Conservation (phyloP, 64 coral and sea anemone species). For the Hydrozoanthus tunicans region DNA sequence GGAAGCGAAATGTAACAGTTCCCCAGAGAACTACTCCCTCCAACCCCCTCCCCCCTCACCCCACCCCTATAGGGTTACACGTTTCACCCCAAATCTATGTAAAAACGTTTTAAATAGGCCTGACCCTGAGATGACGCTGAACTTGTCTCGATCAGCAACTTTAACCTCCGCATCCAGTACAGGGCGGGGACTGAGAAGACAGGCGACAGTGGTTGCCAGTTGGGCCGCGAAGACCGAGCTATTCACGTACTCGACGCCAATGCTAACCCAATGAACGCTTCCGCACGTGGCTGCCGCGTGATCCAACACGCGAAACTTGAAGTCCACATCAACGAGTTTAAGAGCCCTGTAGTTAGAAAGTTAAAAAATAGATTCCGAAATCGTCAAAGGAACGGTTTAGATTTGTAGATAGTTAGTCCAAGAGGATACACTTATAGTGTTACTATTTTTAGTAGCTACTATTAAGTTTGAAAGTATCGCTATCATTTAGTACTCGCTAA, state of each 20-base stretch:
- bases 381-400: background rate
- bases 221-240: constrained; percentile 68
- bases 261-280: constrained; percentile 64
- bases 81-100: background rate
- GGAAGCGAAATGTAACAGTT: too few relatives aligned
- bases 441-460: too few relatives aligned
- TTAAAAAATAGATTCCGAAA: background rate
- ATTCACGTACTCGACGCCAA: constrained; percentile 71
- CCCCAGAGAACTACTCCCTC: too few relatives aligned
- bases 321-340: constrained; percentile 40
- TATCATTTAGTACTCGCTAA: too few relatives aligned
- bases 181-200: constrained; percentile 49
- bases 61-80: background rate
- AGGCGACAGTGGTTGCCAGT: constrained; percentile 35
- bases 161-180: constrained; percentile 24
- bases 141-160: background rate
- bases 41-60: too few relatives aligned
- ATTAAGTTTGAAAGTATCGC: too few relatives aligned
- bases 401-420: too few relatives aligned
- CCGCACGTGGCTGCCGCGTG: constrained; percentile 53
- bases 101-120: background rate
- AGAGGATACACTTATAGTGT: too few relatives aligned
- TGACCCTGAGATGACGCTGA: constrained; percentile 34
- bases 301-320: constrained; percentile 73
- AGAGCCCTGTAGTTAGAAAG: background rate